Percentiles rank a stretch among this genome's conserved stretches.
Conservation (phyloP, 2,888 invertebrate genomes). For the Apodemia duryi region DNA sequence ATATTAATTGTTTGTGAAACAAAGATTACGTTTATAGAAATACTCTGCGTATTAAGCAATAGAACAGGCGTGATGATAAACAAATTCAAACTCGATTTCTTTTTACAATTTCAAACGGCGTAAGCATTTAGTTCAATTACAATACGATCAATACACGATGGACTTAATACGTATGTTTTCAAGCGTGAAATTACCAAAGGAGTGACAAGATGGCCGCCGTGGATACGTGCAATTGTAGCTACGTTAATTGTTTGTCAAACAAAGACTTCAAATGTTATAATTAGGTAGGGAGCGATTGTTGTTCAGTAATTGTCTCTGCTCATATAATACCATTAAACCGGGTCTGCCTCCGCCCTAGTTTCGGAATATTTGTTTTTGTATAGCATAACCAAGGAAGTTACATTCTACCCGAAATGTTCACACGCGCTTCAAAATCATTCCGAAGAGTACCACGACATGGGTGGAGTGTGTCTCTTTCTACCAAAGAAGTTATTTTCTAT, state of each 20-base stretch:
- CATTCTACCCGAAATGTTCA: too few species aligned
- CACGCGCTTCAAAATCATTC: too few species aligned
- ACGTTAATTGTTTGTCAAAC: constrained; percentile 13
- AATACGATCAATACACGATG: constrained; percentile 29
- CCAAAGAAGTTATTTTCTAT: too few species aligned
- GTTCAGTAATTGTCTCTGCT: background rate
- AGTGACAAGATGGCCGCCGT: constrained; percentile 28
- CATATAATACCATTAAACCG: background rate
- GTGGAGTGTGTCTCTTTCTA: too few species aligned
- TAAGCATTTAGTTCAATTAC: constrained; percentile 11
- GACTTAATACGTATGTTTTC: constrained; percentile 44
- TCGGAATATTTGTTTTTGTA: background rate
- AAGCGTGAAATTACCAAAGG: constrained; percentile 44
- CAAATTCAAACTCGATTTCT: background rate
- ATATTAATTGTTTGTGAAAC: too few species aligned
- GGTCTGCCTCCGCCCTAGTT: background rate
- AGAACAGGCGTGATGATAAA: background rate
- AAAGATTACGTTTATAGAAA: too few species aligned
- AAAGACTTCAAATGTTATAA: constrained; percentile 18
- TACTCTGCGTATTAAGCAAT: too few species aligned
- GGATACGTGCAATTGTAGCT: constrained; percentile 14
- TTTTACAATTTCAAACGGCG: background rate
- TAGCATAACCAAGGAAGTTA: too few species aligned
- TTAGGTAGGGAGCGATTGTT: background rate
- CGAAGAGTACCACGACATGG: too few species aligned